Base-by-base conservation (phyloP, 2,113 vertebrate species). In the Euleptes europaea region DNA sequence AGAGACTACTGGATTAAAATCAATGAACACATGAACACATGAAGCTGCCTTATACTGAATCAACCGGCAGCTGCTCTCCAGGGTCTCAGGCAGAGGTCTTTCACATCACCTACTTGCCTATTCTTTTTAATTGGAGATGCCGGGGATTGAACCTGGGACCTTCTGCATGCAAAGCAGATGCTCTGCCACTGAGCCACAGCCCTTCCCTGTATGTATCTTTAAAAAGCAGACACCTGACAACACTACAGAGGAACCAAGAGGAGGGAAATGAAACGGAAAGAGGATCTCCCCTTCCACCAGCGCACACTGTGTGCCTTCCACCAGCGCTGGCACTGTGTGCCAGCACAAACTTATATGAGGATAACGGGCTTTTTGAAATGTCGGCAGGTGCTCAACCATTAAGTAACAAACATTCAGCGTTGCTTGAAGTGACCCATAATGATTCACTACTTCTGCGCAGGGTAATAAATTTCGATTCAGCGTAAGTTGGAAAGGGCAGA, bases 381-480 rank as follows among this genome's bases (percentile, higher is more conserved):
- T 86, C 92, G 84, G 87, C 86, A 93, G 85, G 60, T 92, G 82
- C 83, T 69, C 81, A 72, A 71, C 74, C 66, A 82, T 87, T 90
- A 91, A 85, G 92, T 93, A 92, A 71, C 76, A 78, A 88, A 78
- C 69, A 90, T 84, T 91, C 77, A 88, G 51, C 70, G 91, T 70
- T 77, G 51, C 47, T 78, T 78, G 78, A 83, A 87, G 72, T 91
- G 79, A 88, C 47, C 65, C 69, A 15, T 71, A 40, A 83, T 91
- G 81, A 89, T 82, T 88, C 57, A 92, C 71, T 84, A 54, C 14
- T 12, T 31, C 31, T 83, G 35, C 17, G 70, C 0, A n/a, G 47
- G 67, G 70, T 72, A 85, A 91, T 90, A 90, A 92, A 92, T 92
- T 87, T 0, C 88, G 12, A 85, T 85, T 88, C 44, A 40, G 78